Evolutionary conservation across 2,888 invertebrate genomes (phyloP), one percentile per base, ranked within the genome.

Genomic region (Lathronympha strigana): DNA sequence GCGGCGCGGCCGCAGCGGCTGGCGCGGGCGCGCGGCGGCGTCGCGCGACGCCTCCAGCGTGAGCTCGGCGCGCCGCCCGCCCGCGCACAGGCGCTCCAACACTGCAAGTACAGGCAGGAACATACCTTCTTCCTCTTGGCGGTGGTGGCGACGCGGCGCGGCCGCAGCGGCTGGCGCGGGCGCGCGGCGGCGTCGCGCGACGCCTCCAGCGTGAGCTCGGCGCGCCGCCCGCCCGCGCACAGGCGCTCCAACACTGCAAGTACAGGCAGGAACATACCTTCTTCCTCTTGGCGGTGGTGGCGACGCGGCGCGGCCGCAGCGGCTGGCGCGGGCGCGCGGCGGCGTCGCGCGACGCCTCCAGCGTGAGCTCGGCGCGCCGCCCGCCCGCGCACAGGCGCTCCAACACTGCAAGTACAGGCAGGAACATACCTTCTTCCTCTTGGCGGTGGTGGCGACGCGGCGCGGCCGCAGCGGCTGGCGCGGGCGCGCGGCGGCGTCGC

Each of bases 31-130:
- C 72, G 98, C 97, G 71, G 99, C n/a, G n/a, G n/a, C n/a, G n/a
- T n/a, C n/a, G n/a, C n/a, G n/a, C n/a, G n/a, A n/a, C n/a, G n/a
- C 99, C 91, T 99, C 99, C 82, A 99, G 93, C 67, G 98, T 99
- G 28, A 97, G 95, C 90, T 99, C 99, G 69, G n/a, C n/a, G n/a
- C n/a, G n/a, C n/a, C n/a, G n/a, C n/a, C n/a, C n/a, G n/a, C n/a
- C n/a, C n/a, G n/a, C n/a, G n/a, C n/a, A n/a, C n/a, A n/a, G n/a
- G n/a, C n/a, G n/a, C n/a, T n/a, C n/a, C n/a, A n/a, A n/a, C n/a
- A n/a, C n/a, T n/a, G n/a, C n/a, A n/a, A n/a, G n/a, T n/a, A n/a
- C n/a, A n/a, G n/a, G 25, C 6, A 25, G 6, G 25, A 6, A 25
- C 25, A 6, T 25, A 87, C 88, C 87, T 98, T 98, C 95, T 98